A percentile compares a stretch with the other conserved stretches of the same genome.
phyloP scores from a whole-genome alignment of 2,113 vertebrate genomes.

The Ptyas mucosa region DNA sequence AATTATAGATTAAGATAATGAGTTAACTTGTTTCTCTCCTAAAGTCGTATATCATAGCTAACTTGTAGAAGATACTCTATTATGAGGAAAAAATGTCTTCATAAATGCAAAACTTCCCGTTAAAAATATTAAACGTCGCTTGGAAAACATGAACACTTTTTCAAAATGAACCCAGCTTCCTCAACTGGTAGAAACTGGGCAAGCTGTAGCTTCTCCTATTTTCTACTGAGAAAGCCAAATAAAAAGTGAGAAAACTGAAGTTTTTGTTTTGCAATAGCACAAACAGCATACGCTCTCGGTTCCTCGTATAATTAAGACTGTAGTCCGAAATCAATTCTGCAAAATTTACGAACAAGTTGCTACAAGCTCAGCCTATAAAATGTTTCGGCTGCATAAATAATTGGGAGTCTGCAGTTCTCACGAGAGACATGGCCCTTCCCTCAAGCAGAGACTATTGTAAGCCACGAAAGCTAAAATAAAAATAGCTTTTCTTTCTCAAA shows the following conservation, averaged over 20 bases:
- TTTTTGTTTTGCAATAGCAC: not conserved
- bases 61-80: not conserved
- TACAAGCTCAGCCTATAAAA: not conserved
- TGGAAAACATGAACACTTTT: not conserved
- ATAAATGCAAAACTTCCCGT: too few relatives aligned
- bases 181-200: not conserved
- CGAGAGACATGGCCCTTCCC: not conserved
- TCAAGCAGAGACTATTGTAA: too few relatives aligned
- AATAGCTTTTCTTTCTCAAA: not conserved
- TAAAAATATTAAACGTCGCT: not conserved
- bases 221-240: not conserved
- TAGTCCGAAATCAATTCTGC: not conserved
- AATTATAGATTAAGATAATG: too few relatives aligned
- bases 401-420: not conserved
- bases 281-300: not conserved
- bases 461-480: not conserved
- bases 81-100: not conserved
- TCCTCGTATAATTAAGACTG: not conserved
- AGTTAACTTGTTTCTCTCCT: not conserved
- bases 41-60: too few relatives aligned
- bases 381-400: not conserved
- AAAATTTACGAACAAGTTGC: not conserved
- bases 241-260: not conserved
- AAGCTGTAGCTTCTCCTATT: not conserved
- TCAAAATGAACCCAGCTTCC: not conserved